A percentile compares a stretch with the other conserved stretches of the same genome.
These are phyloP conservation scores for Pseudorectes ferrugineus DNA, from an alignment of 2,113 vertebrate species.

Conservation along the genomic window DNA sequence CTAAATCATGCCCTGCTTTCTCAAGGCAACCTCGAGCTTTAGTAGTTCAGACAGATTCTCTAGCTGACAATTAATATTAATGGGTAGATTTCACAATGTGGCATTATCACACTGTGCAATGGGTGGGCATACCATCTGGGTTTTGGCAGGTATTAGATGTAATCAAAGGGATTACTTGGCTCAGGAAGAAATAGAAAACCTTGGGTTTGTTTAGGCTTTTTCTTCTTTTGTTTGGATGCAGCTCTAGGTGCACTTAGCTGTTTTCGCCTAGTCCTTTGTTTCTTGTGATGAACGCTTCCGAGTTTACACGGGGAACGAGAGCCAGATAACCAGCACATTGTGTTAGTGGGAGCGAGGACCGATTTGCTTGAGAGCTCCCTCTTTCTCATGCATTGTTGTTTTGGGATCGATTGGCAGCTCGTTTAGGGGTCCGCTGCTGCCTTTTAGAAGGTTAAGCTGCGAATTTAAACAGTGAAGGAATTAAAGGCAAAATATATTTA, in stretches of 20 bases:
- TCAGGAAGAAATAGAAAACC: slow-evolving; percentile 86
- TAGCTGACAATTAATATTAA: slow-evolving; percentile 94
- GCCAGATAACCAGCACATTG: background rate
- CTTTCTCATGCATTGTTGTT: background rate
- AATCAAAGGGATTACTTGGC: slow-evolving; percentile 97
- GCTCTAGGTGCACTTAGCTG: slow-evolving; percentile 71
- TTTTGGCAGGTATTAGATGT: slow-evolving; percentile 97
- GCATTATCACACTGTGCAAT: slow-evolving; percentile 94
- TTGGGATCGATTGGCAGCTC: slow-evolving; percentile 10
- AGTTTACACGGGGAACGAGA: background rate
- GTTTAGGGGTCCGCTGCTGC: background rate
- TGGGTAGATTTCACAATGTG: slow-evolving; percentile 91
- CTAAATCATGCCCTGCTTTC: slow-evolving; percentile 84
- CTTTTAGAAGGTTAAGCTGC: background rate
- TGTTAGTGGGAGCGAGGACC: background rate
- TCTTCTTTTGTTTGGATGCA: slow-evolving; percentile 76
- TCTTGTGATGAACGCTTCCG: slow-evolving; percentile 48
- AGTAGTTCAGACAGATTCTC: slow-evolving; percentile 86
- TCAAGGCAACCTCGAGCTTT: slow-evolving; percentile 86
- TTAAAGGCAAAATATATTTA: background rate
- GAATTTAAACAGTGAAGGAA: background rate
- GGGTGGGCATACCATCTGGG: slow-evolving; percentile 94
- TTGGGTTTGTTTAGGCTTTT: slow-evolving; percentile 75
- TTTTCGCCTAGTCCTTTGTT: slow-evolving; percentile 64
- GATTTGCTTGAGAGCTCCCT: background rate